Percentiles rank a stretch among this genome's conserved stretches.
These are phyloP conservation scores for Mechanitis messenoides DNA, from an alignment of 2,888 invertebrate species.

Conservation along the genomic window DNA sequence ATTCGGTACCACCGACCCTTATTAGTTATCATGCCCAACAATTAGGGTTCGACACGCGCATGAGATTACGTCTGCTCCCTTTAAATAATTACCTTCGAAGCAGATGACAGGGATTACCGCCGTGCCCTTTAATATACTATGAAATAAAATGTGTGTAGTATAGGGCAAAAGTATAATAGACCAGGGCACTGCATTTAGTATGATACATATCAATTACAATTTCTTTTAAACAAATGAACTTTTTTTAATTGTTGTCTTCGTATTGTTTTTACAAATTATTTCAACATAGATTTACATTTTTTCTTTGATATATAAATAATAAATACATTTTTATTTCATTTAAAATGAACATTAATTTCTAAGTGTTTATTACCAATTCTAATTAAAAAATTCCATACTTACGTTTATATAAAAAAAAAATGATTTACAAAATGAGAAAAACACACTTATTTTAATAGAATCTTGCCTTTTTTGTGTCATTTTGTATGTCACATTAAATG, in stretches of 20 bases:
- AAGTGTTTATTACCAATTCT: too few species aligned
- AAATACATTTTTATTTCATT: too few species aligned
- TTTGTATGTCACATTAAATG: too few species aligned
- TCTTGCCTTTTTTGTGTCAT: too few species aligned
- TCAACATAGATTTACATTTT: too few species aligned
- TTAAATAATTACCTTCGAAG: constrained; percentile 73
- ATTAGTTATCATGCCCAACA: constrained; percentile 68
- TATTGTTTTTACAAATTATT: not conserved
- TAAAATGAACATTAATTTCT: too few species aligned
- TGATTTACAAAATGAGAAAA: too few species aligned
- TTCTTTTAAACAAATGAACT: not conserved
- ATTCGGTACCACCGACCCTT: constrained; percentile 39
- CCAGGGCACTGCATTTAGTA: constrained; percentile 4
- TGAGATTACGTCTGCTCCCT: constrained; percentile 64
- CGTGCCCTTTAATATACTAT: constrained; percentile 41
- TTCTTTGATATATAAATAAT: too few species aligned
- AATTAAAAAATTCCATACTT: too few species aligned
- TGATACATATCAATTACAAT: constrained; percentile 3
- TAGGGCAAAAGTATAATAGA: constrained; percentile 26
- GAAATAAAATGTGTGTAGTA: constrained; percentile 47
- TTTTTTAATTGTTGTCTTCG: not conserved
- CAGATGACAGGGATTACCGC: constrained; percentile 74
- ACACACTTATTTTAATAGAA: too few species aligned
- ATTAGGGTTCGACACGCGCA: constrained; percentile 69
- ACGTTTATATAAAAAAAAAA: too few species aligned